Conservation (phyloP, 2,888 invertebrate species). For the Cyrtodaria siliqua region DNA sequence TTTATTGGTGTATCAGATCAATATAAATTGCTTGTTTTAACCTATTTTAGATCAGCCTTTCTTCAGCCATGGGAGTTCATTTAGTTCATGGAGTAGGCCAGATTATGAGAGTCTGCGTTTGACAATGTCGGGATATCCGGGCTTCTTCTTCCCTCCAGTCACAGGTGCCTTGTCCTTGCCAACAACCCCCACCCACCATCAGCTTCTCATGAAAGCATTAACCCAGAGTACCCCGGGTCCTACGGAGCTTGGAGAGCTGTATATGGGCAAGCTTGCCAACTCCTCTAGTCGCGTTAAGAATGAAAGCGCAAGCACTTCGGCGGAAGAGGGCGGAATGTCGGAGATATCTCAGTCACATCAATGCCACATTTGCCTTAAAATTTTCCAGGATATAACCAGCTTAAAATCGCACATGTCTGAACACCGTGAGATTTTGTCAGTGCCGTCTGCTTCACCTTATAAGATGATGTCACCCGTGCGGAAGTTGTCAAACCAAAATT, state of each 20-base stretch:
- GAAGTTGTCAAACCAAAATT: conserved; percentile 44
- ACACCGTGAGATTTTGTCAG: conserved; percentile 57
- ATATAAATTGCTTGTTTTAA: too few species aligned
- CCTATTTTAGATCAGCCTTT: conserved; percentile 42
- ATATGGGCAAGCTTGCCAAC: conserved; percentile 18
- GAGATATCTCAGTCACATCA: conserved; percentile 38
- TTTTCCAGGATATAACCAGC: conserved; percentile 50
- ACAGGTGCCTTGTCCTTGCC: conserved; percentile 61
- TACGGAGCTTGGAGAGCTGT: conserved; percentile 14
- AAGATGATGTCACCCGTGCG: conserved; percentile 63
- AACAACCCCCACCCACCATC: conserved; percentile 53
- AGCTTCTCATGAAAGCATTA: conserved; percentile 59
- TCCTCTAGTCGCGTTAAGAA: conserved; percentile 28
- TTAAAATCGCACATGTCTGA: conserved; percentile 64
- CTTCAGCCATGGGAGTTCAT: conserved; percentile 42
- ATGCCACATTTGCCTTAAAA: conserved; percentile 69
- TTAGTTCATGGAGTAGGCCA: conserved; percentile 41
- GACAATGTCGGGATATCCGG: conserved; percentile 49
- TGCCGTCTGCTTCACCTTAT: conserved; percentile 50
- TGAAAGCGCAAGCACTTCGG: conserved; percentile 22
- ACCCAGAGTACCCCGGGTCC: conserved; percentile 35
- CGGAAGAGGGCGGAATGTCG: conserved; percentile 35
- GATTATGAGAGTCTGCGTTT: conserved; percentile 54
- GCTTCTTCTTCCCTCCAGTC: conserved; percentile 58
- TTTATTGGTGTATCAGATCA: too few species aligned